Conservation (phyloP, 1,140 invertebrate genomes). For the Drosophila subobscura region DNA sequence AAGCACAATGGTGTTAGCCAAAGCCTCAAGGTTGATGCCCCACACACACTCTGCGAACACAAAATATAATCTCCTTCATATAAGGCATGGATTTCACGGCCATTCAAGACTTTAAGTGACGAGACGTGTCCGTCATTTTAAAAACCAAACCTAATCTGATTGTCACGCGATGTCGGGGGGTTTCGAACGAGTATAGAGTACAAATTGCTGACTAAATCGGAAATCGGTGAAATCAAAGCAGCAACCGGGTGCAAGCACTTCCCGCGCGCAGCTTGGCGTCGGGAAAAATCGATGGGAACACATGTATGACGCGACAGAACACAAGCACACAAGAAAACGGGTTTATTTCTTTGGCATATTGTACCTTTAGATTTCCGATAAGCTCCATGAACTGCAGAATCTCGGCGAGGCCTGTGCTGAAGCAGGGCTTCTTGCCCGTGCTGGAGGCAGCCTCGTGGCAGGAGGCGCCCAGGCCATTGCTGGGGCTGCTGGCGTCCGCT, state of each 20-base stretch:
- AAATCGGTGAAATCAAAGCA: constrained; percentile 36
- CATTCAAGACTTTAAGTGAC: constrained; percentile 16
- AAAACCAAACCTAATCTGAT: constrained; percentile 26
- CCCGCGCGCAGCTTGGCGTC: background rate
- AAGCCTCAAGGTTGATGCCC: background rate
- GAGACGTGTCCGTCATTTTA: background rate
- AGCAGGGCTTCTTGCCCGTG: constrained; percentile 72
- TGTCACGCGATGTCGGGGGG: constrained; percentile 42
- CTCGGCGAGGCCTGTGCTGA: constrained; percentile 71
- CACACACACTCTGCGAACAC: no score
- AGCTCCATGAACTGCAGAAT: constrained; percentile 82
- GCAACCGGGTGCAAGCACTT: no score
- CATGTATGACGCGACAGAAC: constrained; percentile 7
- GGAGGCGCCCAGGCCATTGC: constrained; percentile 34
- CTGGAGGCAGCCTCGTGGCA: constrained; percentile 59
- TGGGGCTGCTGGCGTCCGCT: constrained; percentile 6
- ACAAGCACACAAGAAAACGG: constrained; percentile 12
- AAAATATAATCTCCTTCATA: background rate
- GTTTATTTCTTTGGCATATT: constrained; percentile 29
- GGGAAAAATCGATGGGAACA: constrained; percentile 68
- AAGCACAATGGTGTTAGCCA: background rate
- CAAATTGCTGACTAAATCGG: background rate
- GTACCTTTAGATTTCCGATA: constrained; percentile 79
- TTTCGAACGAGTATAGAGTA: no score
- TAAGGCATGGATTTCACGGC: no score